A percentile compares a stretch with the other conserved stretches of the same genome.
Conservation (phyloP, 2,888 invertebrate species). For the Epinotia bilunana region DNA sequence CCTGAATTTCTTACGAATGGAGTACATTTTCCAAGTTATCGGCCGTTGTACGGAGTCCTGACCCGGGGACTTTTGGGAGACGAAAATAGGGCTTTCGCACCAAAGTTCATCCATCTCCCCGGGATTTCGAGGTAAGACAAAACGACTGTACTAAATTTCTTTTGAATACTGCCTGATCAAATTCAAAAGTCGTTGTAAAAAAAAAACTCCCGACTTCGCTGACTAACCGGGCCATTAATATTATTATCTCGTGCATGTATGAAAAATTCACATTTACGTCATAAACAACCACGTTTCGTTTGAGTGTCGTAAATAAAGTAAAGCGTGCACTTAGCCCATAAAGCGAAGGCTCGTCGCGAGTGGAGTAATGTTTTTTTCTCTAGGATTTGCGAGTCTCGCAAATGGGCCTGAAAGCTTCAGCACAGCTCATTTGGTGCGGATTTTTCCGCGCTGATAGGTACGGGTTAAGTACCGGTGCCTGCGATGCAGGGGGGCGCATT, state of each 20-base stretch:
- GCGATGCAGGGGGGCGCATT: slow-evolving; percentile 22
- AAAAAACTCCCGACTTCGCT: neutral
- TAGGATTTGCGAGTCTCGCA: slow-evolving; percentile 61
- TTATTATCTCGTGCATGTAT: slow-evolving; percentile 1
- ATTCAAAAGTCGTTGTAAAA: neutral
- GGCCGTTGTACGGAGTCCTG: no score
- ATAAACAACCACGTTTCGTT: slow-evolving; percentile 23
- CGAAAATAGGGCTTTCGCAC: no score
- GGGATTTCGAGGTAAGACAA: neutral
- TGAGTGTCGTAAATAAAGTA: slow-evolving; percentile 48
- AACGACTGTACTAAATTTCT: neutral
- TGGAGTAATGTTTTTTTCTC: slow-evolving; percentile 56
- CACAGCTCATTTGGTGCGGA: slow-evolving; percentile 61
- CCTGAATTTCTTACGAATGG: no score
- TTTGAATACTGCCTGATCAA: neutral
- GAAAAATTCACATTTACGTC: slow-evolving; percentile 6
- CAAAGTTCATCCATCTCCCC: no score
- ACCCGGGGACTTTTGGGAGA: no score
- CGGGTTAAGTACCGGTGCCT: slow-evolving; percentile 36
- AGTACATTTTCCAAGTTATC: no score
- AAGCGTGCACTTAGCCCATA: slow-evolving; percentile 48
- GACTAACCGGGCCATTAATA: neutral
- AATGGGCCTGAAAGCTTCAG: slow-evolving; percentile 65
- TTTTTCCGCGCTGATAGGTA: slow-evolving; percentile 32
- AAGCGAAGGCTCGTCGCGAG: slow-evolving; percentile 46